Evolutionary conservation across 2,888 invertebrate species (phyloP), one percentile per base, ranked within the genome.

Genomic region (Peribatodes rhomboidaria): DNA sequence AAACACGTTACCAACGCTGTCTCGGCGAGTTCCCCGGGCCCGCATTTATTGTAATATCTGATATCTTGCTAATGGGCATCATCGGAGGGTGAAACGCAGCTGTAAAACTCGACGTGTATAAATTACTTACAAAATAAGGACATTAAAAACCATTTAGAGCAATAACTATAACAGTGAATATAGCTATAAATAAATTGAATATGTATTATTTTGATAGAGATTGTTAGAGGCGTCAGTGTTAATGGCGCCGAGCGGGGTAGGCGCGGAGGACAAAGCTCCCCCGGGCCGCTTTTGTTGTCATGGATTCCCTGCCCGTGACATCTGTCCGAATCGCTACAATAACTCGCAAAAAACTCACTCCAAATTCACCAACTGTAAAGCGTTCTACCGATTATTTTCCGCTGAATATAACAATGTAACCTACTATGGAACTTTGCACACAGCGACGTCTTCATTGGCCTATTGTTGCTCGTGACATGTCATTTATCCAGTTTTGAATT

Each of bases 111-210:
- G 73, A 65, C 65, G 76, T 79, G 83, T 85, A 91, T 90, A 89
- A 88, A 90, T 90, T 86, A 89, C 87, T 81, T 84, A 85, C 87
- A 88, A 89, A 90, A 91, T 88, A 86, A 88, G 89, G 86, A 88
- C 89, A 92, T 93, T 92, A 89, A 90, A 91, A 90, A 89, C 88
- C 89, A 91, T 93, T 93, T 91, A 91, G 87, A 87, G 88, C 85
- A 87, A 90, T 89, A 88, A 89, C 90, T 88, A 86, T 89, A 84
- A 79, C 79, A 80, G 75, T 80, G 81, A 84, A 85, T 83, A 86
- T 80, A 83, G 86, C 82, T 82, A 87, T 87, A 89, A 88, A 89
- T 88, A 87, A 84, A 88, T 86, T 86, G 85, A 88, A 86, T 82
- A 82, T 80, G 84, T 83, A 85, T 87, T 88, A 90, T 90, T 90